phyloP scores from a whole-genome alignment of 1,140 invertebrate species.

The Drosophila eugracilis region DNA sequence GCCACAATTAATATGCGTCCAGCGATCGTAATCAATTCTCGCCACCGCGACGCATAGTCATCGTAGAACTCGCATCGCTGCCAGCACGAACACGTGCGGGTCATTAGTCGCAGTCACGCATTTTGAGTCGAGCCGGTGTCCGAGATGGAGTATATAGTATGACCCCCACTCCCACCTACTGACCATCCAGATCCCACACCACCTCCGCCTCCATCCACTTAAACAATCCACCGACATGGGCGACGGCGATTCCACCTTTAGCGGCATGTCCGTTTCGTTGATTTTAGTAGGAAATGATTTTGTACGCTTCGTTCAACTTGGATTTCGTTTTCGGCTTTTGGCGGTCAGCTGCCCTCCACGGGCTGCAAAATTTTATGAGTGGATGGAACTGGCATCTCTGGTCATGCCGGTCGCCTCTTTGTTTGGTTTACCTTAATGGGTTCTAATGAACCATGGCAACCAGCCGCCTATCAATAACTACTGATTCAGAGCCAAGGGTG shows the following conservation, averaged over 20 bases:
- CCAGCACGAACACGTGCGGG: constrained; percentile 77
- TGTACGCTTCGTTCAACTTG: constrained; percentile 80
- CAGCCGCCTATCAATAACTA: constrained; percentile 29
- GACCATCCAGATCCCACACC: constrained; percentile 41
- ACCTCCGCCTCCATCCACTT: constrained; percentile 18
- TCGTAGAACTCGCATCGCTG: constrained; percentile 36
- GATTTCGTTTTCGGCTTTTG: constrained; percentile 53
- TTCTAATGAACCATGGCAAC: constrained; percentile 73
- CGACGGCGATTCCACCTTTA: constrained; percentile 24
- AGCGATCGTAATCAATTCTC: constrained; percentile 83
- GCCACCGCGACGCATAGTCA: constrained; percentile 56
- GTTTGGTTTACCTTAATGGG: constrained; percentile 61
- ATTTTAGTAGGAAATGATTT: constrained; percentile 83
- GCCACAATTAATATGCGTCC: constrained; percentile 83
- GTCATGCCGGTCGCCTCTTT: constrained; percentile 19
- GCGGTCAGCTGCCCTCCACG: constrained; percentile 62
- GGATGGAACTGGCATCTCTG: constrained; percentile 61
- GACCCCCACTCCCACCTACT: constrained; percentile 23
- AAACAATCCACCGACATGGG: constrained; percentile 27
- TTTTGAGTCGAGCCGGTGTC: constrained; percentile 69
- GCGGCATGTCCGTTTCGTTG: constrained; percentile 69
- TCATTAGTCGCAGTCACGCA: constrained; percentile 83
- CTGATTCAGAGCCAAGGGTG: constrained; percentile 6
- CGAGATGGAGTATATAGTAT: constrained; percentile 21
- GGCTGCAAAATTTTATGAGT: constrained; percentile 79